Evolutionary conservation across 2,888 invertebrate species (phyloP), one percentile per base, ranked within the genome.

Genomic region (Timandra comae): DNA sequence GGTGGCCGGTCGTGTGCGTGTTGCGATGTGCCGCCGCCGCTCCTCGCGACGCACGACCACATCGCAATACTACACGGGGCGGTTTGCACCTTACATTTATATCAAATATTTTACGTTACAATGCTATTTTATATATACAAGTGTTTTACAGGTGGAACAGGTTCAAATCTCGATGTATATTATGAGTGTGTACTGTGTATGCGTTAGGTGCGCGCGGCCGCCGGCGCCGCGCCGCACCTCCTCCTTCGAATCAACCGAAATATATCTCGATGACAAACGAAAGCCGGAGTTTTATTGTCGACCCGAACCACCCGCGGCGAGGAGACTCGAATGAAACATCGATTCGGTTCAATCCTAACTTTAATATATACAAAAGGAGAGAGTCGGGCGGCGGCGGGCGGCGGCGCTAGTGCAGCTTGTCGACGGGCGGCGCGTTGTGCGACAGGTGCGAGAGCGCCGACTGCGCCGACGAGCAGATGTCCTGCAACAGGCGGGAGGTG

Each of bases 371-470:
- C 76, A 78, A 77, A 77, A 74, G 63, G 69, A 71, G 72, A 73
- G 9, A 3, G 7, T 7, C 25, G 16, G 8, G 7, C 13, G 23
- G 3, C 11, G 23, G 2, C 7, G 21, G 12, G 16, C 9, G 23
- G 12, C 3, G 9, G 12, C n/a, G 22, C 63, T 70, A 69, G 58
- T 73, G 69, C 19, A 66, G 69, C 44, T 58, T 55, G 63, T 63
- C 63, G 46, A 57, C 43, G 29, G 56, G 58, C 54, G 65, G 59
- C 27, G 75, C 69, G 57, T 63, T 64, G n/a, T n/a, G 82, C 52
- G 85, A 79, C 39, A 80, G 75, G 48, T 82, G 79, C 47, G 85
- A 84, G 36, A 88, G 88, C 74, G 89, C 89, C 29, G 89, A 88
- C 56, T 88, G 88, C 70, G 80, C 79, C 36, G 80, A 79, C 48